Evolutionary conservation across 2,797 vertebrate genomes (phyloP), one percentile per base, ranked within the genome.

Genomic region (Urophycis tenuis): DNA sequence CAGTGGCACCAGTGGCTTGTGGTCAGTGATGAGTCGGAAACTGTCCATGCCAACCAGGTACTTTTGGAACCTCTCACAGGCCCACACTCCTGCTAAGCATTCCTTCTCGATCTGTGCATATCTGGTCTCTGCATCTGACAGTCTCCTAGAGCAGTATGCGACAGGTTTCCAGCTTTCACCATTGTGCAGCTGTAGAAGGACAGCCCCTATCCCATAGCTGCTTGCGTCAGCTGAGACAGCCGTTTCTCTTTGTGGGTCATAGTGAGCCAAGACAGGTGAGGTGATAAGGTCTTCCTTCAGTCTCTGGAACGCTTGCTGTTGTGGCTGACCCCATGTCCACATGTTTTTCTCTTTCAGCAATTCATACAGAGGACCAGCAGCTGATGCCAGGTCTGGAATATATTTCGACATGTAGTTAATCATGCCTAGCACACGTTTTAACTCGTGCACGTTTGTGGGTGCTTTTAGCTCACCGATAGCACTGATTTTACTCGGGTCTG

Each of bases 111-210:
- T 75, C 5, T 72, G 76, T 2, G 72, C 49, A n/a, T 77, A 80
- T 12, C 75, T 77, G 5, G n/a, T 74, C n/a, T 74, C 64, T 12
- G 75, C 60, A 6, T 64, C 45, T 30, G 15, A 64, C n/a, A 75
- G 45, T 12, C 14, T 19, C 6, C 36, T 19, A 6, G 70, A 78
- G 3, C 53, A n/a, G n/a, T n/a, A n/a, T n/a, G n/a, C n/a, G n/a
- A n/a, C n/a, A n/a, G n/a, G n/a, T n/a, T n/a, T n/a, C 84, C 79
- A 81, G 81, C 84, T 80, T 76, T 81, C 85, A 80, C 87, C 80
- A 72, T 41, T 8, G 0, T 86, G 86, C 9, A 2, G 32, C 82
- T 88, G 85, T 39, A 88, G 78, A 81, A 86, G 83, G n/a, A 0
- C 0, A 0, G 73, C 29, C 34, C 60, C 36, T 29, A 82, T 82